Evolutionary conservation across 2,113 vertebrate genomes (phyloP).

Genomic region (Uropsilus gracilis): DNA sequence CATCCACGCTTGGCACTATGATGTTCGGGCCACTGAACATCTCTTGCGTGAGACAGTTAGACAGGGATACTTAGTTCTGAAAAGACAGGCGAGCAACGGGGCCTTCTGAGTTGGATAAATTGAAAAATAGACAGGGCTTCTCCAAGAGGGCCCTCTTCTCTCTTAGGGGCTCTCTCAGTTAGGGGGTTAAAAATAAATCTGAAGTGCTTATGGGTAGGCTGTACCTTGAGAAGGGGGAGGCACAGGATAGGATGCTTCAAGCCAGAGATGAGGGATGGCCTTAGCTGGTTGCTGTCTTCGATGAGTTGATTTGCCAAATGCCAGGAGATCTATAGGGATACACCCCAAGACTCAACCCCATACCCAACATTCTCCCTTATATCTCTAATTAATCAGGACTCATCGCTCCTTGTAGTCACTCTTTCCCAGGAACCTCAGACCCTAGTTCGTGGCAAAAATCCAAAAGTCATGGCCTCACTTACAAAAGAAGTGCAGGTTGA

Average conservation of each 20-base stretch:
- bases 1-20: background rate
- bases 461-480: background rate
- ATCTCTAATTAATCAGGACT: background rate
- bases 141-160: background rate
- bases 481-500: background rate
- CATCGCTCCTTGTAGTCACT: background rate
- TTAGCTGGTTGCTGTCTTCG: slow-evolving; percentile 69
- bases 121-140: background rate
- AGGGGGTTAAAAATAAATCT: background rate
- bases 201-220: background rate
- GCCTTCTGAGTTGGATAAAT: background rate
- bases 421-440: background rate
- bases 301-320: slow-evolving; percentile 80
- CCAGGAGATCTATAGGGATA: slow-evolving; percentile 76
- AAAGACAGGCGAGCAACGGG: background rate
- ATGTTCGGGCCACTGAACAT: background rate
- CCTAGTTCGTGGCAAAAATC: background rate
- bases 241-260: slow-evolving; percentile 77
- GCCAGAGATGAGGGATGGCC: slow-evolving; percentile 77
- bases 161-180: background rate
- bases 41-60: background rate
- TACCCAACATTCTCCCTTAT: background rate
- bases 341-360: background rate
- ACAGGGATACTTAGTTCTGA: background rate
- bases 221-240: slow-evolving; percentile 86